Base-by-base conservation (phyloP, 2,888 invertebrate species). In the Rhamnusium bicolor region DNA sequence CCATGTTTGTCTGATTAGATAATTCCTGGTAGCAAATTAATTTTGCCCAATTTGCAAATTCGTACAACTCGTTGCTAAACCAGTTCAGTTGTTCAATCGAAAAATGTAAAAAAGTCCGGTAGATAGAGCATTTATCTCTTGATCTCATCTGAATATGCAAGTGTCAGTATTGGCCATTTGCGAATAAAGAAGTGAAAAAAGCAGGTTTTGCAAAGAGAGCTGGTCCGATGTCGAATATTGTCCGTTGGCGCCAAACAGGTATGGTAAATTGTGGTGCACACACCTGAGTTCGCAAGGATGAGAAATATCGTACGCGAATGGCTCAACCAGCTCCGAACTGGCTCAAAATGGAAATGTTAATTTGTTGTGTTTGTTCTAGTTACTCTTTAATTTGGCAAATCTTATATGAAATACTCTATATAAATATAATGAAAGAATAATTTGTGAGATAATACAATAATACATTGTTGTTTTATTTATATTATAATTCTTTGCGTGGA, bases 161-260 rank as follows among this genome's bases (percentile, higher is more conserved):
- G 65, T 71, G 71, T 71, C 71, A 65, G 71, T 70, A 62, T n/a
- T 40, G 63, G 63, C 56, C 63, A 70, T 70, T 63, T 58, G 71
- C 65, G 71, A 65, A 71, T 65, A 71, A 71, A 71, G 58, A 56
- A 71, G 29, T 58, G 71, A 65, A 71, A 71, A 65, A 66, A 67
- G 66, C 71, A 63, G 71, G 71, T 71, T 71, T 71, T 67, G 67
- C 71, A 61, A 71, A 71, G 71, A 71, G 66, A 49, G 60, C 68
- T 53, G 58, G 46, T 58, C 68, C 56, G 47, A 4, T 56, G 58
- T 58, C 66, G 67, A 71, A 67, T 49, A 67, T 67, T 51, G 67
- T 66, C 71, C 71, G 71, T 71, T 71, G 71, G 60, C 67, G 71
- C 71, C 66, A 71, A 71, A 71, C 71, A 58, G 63, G 71, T 71